phyloP scores from a whole-genome alignment of 1,140 invertebrate species.

The Bombus consobrinus region DNA sequence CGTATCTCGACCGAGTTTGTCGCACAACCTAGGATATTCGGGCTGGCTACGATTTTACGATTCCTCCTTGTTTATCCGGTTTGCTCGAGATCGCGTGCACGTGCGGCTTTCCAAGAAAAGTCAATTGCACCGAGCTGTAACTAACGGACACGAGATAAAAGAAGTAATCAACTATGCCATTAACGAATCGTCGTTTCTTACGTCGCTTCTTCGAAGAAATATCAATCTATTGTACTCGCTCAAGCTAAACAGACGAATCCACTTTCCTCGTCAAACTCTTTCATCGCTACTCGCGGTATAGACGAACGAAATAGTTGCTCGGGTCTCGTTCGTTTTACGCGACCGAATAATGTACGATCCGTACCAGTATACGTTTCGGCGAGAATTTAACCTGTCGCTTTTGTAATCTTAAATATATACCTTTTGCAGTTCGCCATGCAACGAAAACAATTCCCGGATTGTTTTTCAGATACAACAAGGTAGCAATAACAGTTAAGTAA shows the following conservation, averaged over 20 bases:
- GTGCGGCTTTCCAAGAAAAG: constrained; percentile 8
- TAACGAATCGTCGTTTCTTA: constrained; percentile 36
- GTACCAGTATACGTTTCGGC: too few species aligned
- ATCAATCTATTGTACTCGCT: neutral
- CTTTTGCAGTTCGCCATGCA: neutral
- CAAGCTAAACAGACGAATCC: neutral
- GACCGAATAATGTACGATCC: too few species aligned
- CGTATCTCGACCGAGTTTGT: neutral
- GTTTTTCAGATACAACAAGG: neutral
- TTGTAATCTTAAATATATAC: too few species aligned
- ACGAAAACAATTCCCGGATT: neutral
- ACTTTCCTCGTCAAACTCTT: neutral
- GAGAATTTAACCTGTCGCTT: too few species aligned
- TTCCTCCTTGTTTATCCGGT: neutral
- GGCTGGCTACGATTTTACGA: neutral
- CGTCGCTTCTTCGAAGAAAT: constrained; percentile 7
- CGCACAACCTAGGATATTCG: neutral
- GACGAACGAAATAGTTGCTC: too few species aligned
- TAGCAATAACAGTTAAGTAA: neutral
- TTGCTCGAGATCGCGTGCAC: too few species aligned
- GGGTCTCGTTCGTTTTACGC: too few species aligned
- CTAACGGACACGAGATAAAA: constrained; percentile 52
- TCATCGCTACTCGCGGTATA: too few species aligned
- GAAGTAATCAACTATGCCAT: constrained; percentile 61
- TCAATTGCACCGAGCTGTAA: constrained; percentile 34